Evolutionary conservation across 2,888 invertebrate genomes (phyloP).

Genomic region (Drosophila peninsularis): DNA sequence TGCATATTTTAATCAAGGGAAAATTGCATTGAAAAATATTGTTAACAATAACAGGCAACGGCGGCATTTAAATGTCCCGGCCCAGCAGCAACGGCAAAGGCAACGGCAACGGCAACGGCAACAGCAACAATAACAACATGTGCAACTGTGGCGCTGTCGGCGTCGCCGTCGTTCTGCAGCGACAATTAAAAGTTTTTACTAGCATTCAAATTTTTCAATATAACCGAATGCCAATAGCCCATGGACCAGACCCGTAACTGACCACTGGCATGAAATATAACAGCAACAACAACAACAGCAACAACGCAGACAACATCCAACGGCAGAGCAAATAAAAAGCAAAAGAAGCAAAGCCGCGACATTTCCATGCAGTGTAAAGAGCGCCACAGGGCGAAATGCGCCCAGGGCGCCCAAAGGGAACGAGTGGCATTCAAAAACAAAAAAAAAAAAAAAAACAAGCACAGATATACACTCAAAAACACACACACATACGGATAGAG

Average conservation of each 20-base stretch:
- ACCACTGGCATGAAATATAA: constrained; percentile 55
- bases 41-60: constrained; percentile 75
- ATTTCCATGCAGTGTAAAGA: constrained; percentile 72
- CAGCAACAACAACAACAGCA: constrained; percentile 22
- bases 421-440: constrained; percentile 16
- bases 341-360: constrained; percentile 68
- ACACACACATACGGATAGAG: constrained; percentile 18
- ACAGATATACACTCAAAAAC: constrained; percentile 18
- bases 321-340: constrained; percentile 46
- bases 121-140: too few species aligned
- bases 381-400: constrained; percentile 41
- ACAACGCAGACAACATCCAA: constrained; percentile 22
- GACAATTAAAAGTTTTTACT: constrained; percentile 79
- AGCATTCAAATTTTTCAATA: constrained; percentile 81
- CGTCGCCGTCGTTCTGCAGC: constrained; percentile 47
- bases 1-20: constrained; percentile 77
- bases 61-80: constrained; percentile 67
- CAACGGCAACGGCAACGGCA: constrained; percentile 1
- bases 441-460: constrained; percentile 20
- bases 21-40: constrained; percentile 77
- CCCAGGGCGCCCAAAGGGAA: constrained; percentile 20
- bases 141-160: background rate
- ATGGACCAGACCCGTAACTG: constrained; percentile 65
- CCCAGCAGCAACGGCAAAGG: constrained; percentile 28
- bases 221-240: constrained; percentile 61